These are phyloP conservation scores for Samia ricini DNA, from an alignment of 1,140 invertebrate species.

Conservation along the genomic window DNA sequence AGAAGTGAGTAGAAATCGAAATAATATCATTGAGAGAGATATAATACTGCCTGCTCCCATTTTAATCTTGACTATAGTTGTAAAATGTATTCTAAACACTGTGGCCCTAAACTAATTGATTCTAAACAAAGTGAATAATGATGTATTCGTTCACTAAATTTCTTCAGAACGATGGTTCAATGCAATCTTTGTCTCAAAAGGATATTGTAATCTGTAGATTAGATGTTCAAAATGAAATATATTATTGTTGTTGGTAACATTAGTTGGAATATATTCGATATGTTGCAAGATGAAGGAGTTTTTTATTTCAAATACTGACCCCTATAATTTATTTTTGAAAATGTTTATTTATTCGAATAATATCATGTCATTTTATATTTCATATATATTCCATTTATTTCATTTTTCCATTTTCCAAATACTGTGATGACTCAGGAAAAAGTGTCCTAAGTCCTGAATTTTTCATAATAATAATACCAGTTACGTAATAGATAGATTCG, in stretches of 20 bases:
- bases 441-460: constrained; percentile 32
- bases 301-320: constrained; percentile 64
- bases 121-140: constrained; percentile 59
- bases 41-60: constrained; percentile 58
- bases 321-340: constrained; percentile 45
- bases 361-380: constrained; percentile 29
- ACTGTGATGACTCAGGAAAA: constrained; percentile 74
- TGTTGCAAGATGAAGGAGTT: constrained; percentile 67
- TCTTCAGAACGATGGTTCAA: constrained; percentile 70
- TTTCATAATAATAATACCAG: constrained; percentile 14
- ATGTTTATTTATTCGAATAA: constrained; percentile 38
- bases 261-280: constrained; percentile 73
- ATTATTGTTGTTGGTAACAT: constrained; percentile 49
- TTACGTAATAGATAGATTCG: not conserved
- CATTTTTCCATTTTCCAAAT: constrained; percentile 49
- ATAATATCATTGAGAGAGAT: too few species aligned
- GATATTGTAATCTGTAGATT: constrained; percentile 41
- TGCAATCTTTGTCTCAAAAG: constrained; percentile 75
- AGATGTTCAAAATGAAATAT: constrained; percentile 48
- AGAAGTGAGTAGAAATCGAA: too few species aligned
- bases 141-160: constrained; percentile 65
- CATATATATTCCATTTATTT: constrained; percentile 45
- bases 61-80: constrained; percentile 55
- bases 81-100: constrained; percentile 64
- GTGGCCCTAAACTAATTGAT: constrained; percentile 65